Percentiles rank a stretch among this genome's conserved stretches.
Conservation (phyloP, 1,140 invertebrate species). For the Sitophilus oryzae region DNA sequence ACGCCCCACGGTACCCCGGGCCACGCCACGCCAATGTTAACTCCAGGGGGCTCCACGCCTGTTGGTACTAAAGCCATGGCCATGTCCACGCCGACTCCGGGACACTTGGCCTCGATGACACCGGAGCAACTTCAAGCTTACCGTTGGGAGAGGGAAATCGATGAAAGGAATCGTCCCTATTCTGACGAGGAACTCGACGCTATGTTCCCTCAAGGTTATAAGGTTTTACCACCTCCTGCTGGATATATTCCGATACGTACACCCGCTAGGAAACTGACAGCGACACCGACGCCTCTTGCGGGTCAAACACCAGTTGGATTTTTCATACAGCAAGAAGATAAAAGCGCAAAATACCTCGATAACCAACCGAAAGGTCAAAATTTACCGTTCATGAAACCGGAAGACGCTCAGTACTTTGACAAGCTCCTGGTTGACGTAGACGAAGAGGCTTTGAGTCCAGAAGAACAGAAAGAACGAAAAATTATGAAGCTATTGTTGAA, state of each 20-base stretch:
- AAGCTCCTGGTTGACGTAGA: conserved; percentile 97
- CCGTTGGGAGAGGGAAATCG: conserved; percentile 98
- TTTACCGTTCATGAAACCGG: conserved; percentile 97
- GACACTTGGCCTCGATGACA: conserved; percentile 95
- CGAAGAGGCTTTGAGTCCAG: conserved; percentile 89
- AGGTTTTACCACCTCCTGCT: conserved; percentile 91
- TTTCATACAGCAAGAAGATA: conserved; percentile 88
- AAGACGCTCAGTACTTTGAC: conserved; percentile 99
- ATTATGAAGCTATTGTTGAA: conserved; percentile 98
- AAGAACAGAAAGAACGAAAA: conserved; percentile 97
- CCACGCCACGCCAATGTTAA: conserved; percentile 59
- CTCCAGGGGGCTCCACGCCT: conserved; percentile 79
- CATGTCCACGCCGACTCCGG: conserved; percentile 94
- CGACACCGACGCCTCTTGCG: conserved; percentile 95
- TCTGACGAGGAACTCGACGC: conserved; percentile 96
- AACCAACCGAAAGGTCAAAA: conserved; percentile 92
- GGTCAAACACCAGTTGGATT: conserved; percentile 79
- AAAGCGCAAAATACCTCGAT: conserved; percentile 83
- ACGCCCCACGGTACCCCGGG: conserved; percentile 63
- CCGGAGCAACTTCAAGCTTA: conserved; percentile 98
- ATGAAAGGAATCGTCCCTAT: conserved; percentile 92
- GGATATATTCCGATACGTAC: conserved; percentile 96
- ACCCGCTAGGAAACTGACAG: conserved; percentile 92
- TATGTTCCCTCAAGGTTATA: conserved; percentile 97
- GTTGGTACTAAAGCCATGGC: conserved; percentile 95